A percentile compares a stretch with the other conserved stretches of the same genome.
phyloP scores from a whole-genome alignment of 2,888 invertebrate species.

The Rutpela maculata region DNA sequence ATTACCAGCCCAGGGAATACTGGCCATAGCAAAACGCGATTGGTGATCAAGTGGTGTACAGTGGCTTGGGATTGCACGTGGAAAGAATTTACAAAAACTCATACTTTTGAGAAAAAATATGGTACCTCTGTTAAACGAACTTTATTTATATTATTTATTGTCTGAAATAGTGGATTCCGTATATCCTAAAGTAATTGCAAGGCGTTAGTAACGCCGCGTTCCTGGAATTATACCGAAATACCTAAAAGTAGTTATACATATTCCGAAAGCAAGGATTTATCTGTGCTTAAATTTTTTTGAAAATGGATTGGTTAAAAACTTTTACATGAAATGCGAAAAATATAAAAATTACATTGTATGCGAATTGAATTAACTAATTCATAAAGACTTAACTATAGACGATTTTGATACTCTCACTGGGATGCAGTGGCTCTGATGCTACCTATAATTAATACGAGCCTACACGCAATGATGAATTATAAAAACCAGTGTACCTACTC shows the following conservation, averaged over 20 bases:
- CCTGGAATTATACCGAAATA: no score
- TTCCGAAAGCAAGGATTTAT: background rate
- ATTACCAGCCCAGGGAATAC: background rate
- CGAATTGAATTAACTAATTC: background rate
- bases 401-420: background rate
- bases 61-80: background rate
- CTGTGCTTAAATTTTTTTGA: background rate
- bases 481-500: background rate
- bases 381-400: background rate
- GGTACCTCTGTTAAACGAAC: background rate
- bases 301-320: background rate
- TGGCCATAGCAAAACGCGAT: background rate
- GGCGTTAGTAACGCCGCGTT: no score
- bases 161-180: background rate
- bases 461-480: background rate
- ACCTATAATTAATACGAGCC: background rate
- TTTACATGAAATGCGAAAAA: background rate
- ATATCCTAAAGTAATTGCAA: no score
- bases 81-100: background rate
- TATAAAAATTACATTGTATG: background rate
- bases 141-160: background rate
- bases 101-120: no score
- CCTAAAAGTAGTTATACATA: background rate
- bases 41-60: background rate
- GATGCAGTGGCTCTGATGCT: conserved; percentile 4